Base-by-base conservation (phyloP, 2,888 invertebrate species). In the Tipula unca region DNA sequence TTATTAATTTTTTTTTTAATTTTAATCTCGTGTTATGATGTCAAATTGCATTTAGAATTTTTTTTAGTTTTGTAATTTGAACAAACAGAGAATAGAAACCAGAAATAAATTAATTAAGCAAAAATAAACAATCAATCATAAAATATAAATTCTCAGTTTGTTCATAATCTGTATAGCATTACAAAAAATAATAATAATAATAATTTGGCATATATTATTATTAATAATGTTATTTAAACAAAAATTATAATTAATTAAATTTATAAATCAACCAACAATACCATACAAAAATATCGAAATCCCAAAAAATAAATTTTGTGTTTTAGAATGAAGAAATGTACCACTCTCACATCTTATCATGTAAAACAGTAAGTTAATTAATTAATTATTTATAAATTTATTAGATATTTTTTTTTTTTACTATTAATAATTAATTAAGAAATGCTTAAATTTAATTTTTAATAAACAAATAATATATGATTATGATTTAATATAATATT, bases 251-350 rank as follows among this genome's bases (percentile, higher is more conserved):
- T 69, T 69, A 25, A 69, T 69, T 69, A 69, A 69, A 69, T 69
- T 69, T 69, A 69, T 69, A 69, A 69, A 69, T 69, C 69, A 69
- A 69, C 69, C 69, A 69, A 69, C 69, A 69, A 69, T n/a, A 69
- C 6, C 10, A 10, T n/a, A 48, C 4, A 69, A 69, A 69, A 69
- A 25, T 69, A 69, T 69, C 69, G 69, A 69, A 69, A 25, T 20
- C 48, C 48, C 20, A 69, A 54, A 69, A 69, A 83, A 82, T 35
- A 14, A 83, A 83, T 83, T 86, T 86, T 86, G 86, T 86, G 86
- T 86, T 86, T 86, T 86, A 86, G 86, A 86, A 86, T 86, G 86
- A 86, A 86, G 86, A 86, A 86, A 85, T 86, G 85, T 85, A 85
- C 86, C 86, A 86, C 86, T 85, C 86, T 85, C 85, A 86, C 86